Base-by-base conservation (phyloP, 2,797 vertebrate species). In the Pygocentrus nattereri region DNA sequence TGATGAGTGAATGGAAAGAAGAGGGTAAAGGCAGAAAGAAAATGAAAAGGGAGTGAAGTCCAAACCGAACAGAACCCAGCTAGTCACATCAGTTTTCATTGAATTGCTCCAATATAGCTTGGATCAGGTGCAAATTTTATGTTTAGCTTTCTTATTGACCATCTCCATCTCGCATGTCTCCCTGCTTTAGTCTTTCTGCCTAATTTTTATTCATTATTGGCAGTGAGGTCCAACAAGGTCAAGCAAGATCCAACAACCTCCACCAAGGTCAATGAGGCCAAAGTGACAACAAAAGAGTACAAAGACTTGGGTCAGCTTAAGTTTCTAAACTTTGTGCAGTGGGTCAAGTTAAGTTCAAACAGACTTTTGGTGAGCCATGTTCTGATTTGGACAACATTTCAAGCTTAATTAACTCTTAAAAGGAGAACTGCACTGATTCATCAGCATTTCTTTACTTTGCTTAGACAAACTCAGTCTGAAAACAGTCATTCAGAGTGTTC, bases 1-100 rank as follows among this genome's bases (percentile, higher is more conserved):
- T 87, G 79, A 82, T 89, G 88, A 92, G 84, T 76, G 84, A 92
- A 92, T 93, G 88, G 91, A 94, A 93, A 91, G 78, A 82, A 79
- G 62, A 71, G 68, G 50, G 62, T 44, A 74, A 65, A 80, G 69
- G 77, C 70, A 82, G 78, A 78, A 86, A 65, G 44, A 76, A 70
- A 85, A 49, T 13, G 58, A 74, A 81, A 44, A n/a, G 21, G 38
- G 4, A 31, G 62, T 65, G 21, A 67, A 67, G 21, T 44, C 38
- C 4, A 21, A 44, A 67, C 10, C 11, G 3, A 3, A 38, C 18
- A 23, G 64, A 21, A n/a, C 62, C 8, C 4, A 1, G 27, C 18
- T 21, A 18, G 34, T 64, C 44, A 67, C 2, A 12, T 34, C 31
- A 34, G 6, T 8, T 34, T 34, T 21, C 30, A 0, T 11, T 31